Percentiles rank a stretch among this genome's conserved stretches.
These are phyloP conservation scores for Cerastis rubricosa DNA, from an alignment of 2,888 invertebrate genomes.

Conservation along the genomic window DNA sequence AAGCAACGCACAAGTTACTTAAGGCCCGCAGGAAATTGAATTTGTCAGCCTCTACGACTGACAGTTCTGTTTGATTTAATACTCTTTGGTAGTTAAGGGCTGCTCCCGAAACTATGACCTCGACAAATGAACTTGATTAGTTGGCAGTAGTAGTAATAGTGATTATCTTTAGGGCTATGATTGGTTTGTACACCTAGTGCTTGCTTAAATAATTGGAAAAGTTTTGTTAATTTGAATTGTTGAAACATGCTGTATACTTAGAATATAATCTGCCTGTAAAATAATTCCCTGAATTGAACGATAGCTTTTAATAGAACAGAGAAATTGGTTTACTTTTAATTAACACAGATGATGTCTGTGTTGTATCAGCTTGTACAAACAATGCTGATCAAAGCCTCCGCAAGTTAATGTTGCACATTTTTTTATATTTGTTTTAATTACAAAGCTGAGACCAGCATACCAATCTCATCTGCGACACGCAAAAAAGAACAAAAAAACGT, in stretches of 20 bases:
- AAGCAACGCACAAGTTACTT: conserved; percentile 55
- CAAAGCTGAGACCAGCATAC: conserved; percentile 40
- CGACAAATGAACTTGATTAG: conserved; percentile 48
- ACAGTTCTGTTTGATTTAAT: conserved; percentile 61
- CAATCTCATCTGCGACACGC: conserved; percentile 44
- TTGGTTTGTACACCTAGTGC: conserved; percentile 1
- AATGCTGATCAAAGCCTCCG: conserved; percentile 21
- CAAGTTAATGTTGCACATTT: conserved; percentile 33
- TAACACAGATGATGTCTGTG: conserved; percentile 6
- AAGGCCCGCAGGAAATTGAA: conserved; percentile 59
- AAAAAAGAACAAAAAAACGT: conserved; percentile 55
- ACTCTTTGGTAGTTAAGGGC: conserved; percentile 48
- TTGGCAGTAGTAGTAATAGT: conserved; percentile 23
- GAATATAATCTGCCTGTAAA: neutral
- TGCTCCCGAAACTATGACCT: conserved; percentile 42
- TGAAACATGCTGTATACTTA: conserved; percentile 19
- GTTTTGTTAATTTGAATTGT: conserved; percentile 8
- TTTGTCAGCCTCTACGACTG: conserved; percentile 61
- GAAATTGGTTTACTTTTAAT: conserved; percentile 34
- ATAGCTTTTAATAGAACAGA: neutral
- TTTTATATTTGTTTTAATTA: conserved; percentile 52
- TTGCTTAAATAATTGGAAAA: conserved; percentile 14
- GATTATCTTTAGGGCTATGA: conserved; percentile 23
- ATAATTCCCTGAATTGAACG: neutral
- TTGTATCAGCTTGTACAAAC: conserved; percentile 21